Percentiles rank a stretch among this genome's conserved stretches.
Evolutionary conservation across 2,797 vertebrate species (phyloP).

Genomic region (Serranus cabrilla): DNA sequence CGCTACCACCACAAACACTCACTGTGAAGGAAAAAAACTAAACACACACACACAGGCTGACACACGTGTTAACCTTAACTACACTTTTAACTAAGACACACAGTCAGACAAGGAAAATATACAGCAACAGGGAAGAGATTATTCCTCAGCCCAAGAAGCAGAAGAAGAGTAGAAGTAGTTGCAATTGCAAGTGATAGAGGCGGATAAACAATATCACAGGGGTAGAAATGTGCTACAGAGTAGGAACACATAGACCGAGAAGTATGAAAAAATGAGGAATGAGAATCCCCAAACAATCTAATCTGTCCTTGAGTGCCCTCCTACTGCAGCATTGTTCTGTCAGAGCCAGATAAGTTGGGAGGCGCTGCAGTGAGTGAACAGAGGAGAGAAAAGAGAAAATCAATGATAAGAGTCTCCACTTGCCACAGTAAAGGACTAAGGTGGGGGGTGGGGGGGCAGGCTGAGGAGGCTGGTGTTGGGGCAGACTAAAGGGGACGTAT

Average conservation of each 20-base stretch:
- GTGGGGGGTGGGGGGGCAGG: background rate
- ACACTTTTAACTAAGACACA: slow-evolving; percentile 42
- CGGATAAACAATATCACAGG: slow-evolving; percentile 60
- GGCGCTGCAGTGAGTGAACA: slow-evolving; percentile 72
- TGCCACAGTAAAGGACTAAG: slow-evolving; percentile 68
- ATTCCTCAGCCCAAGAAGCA: slow-evolving; percentile 14
- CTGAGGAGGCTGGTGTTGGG: slow-evolving; percentile 11
- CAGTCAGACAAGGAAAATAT: slow-evolving; percentile 10
- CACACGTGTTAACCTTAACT: slow-evolving; percentile 33
- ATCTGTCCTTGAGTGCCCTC: slow-evolving; percentile 83
- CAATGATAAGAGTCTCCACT: slow-evolving; percentile 81
- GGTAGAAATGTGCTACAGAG: slow-evolving; percentile 37
- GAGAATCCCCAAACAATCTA: slow-evolving; percentile 78
- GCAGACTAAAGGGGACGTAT: background rate
- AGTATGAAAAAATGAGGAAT: slow-evolving; percentile 67
- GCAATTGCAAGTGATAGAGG: slow-evolving; percentile 52
- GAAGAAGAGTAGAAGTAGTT: slow-evolving; percentile 24
- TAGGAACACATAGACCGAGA: slow-evolving; percentile 50
- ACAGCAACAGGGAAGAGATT: slow-evolving; percentile 24
- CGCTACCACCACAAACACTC: slow-evolving; percentile 62
- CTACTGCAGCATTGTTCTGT: slow-evolving; percentile 79
- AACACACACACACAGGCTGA: slow-evolving; percentile 11
- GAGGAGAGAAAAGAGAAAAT: slow-evolving; percentile 73
- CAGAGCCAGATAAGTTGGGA: slow-evolving; percentile 78
- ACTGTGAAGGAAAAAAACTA: slow-evolving; percentile 26